A percentile compares a stretch with the other conserved stretches of the same genome.
Evolutionary conservation across 37 sponge, comb jelly and placozoan genomes (phyloP).

Genomic region (Cliona cf. orientalis): DNA sequence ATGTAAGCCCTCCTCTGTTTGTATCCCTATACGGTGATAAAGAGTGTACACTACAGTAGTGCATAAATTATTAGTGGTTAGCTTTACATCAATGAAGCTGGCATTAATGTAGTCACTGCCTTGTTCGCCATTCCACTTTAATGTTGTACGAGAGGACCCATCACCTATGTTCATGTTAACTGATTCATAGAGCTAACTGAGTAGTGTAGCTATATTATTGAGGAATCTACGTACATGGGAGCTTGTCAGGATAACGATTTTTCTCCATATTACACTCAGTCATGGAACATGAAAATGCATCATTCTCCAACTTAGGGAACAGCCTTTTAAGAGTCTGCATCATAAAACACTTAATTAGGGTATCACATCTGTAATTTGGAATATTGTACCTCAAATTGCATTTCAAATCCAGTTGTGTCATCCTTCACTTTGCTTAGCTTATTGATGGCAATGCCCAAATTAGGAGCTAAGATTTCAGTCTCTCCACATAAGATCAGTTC

Average conservation of each 20-base stretch:
- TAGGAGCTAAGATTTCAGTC: conserved; percentile 35
- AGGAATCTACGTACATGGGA: conserved; percentile 51
- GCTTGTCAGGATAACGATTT: conserved; percentile 42
- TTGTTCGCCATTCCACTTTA: conserved; percentile 15
- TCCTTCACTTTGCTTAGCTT: conserved; percentile 22
- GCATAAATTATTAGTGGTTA: no score
- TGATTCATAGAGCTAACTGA: no score
- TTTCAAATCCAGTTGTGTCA: conserved; percentile 31
- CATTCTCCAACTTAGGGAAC: no score
- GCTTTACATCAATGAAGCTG: conserved; percentile 71
- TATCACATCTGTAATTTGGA: no score
- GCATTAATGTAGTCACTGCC: conserved; percentile 80
- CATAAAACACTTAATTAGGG: no score
- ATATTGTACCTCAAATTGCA: conserved; percentile 53
- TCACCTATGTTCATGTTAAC: conserved; percentile 29
- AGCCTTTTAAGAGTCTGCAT: no score
- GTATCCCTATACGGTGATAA: conserved; percentile 76
- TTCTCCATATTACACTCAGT: conserved; percentile 52
- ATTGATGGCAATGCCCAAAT: conserved; percentile 35
- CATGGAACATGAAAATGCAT: no score
- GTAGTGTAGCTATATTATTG: no score
- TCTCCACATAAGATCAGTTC: conserved; percentile 71
- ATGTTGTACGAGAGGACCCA: no score
- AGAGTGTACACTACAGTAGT: no score
- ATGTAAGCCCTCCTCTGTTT: conserved; percentile 60